phyloP scores from a whole-genome alignment of 1,140 invertebrate species.

The Goniozus legneri region DNA sequence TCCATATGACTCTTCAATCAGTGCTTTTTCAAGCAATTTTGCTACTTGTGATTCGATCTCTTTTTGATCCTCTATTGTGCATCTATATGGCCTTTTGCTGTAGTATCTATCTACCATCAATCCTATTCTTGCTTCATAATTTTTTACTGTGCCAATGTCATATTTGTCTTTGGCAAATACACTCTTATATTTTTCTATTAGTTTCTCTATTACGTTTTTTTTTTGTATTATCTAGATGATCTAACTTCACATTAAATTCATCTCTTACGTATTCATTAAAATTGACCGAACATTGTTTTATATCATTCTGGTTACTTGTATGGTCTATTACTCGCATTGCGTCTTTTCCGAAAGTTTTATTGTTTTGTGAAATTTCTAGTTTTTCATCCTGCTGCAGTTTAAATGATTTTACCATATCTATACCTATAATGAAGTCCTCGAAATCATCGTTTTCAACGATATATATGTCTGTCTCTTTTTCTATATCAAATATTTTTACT shows the following conservation, averaged over 20 bases:
- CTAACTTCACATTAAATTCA: neutral
- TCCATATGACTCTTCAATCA: slow-evolving; percentile 7
- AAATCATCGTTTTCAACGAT: slow-evolving; percentile 11
- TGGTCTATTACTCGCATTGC: neutral
- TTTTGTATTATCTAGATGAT: neutral
- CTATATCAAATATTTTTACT: slow-evolving; percentile 15
- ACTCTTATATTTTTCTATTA: slow-evolving; percentile 1
- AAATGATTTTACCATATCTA: slow-evolving; percentile 15
- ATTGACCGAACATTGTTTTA: neutral
- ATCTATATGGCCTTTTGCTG: slow-evolving; percentile 3
- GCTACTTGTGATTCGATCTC: slow-evolving; percentile 5
- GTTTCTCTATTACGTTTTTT: slow-evolving; percentile 4
- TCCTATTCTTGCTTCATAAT: slow-evolving; percentile 4
- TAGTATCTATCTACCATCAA: slow-evolving; percentile 5
- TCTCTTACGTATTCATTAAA: slow-evolving; percentile 7
- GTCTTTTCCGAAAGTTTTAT: too few relatives aligned
- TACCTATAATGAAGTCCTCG: slow-evolving; percentile 12
- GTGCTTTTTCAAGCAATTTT: neutral
- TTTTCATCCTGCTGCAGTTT: slow-evolving; percentile 3
- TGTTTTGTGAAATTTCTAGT: slow-evolving; percentile 1
- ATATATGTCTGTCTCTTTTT: slow-evolving; percentile 7
- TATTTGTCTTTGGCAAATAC: slow-evolving; percentile 7
- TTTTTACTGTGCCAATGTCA: slow-evolving; percentile 3
- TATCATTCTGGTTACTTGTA: neutral
- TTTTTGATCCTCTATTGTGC: neutral